These are phyloP conservation scores for Saiga tatarica DNA, from an alignment of 2,113 vertebrate species.

Conservation along the genomic window DNA sequence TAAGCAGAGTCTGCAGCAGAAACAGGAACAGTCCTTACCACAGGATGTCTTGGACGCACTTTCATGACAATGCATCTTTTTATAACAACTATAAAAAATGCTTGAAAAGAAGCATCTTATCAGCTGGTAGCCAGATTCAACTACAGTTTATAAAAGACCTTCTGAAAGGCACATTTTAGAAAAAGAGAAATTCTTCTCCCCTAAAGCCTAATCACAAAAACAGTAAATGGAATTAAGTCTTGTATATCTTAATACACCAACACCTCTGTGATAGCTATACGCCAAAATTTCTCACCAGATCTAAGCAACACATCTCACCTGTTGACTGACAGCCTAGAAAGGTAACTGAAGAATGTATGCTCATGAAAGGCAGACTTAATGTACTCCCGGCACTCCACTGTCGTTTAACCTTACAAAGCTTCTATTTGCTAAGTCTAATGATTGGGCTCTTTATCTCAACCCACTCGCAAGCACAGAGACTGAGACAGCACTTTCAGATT, in stretches of 20 bases:
- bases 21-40: not conserved
- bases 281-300: slow-evolving; percentile 11
- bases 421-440: slow-evolving; percentile 39
- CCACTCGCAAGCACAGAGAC: not conserved
- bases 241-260: slow-evolving; percentile 14
- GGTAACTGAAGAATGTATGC: not conserved
- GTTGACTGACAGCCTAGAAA: not conserved
- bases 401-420: slow-evolving; percentile 21
- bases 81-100: not conserved
- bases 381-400: not conserved
- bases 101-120: not conserved
- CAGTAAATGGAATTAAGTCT: not conserved
- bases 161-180: not conserved
- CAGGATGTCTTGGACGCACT: no score
- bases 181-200: not conserved
- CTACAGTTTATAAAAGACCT: not conserved
- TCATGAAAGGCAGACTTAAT: slow-evolving; percentile 29
- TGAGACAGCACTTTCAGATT: not conserved
- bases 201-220: slow-evolving; percentile 13
- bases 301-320: slow-evolving; percentile 26
- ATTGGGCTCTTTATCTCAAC: not conserved
- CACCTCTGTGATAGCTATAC: not conserved
- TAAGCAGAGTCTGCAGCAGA: not conserved
- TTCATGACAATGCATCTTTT: not conserved
- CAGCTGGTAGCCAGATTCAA: not conserved